Evolutionary conservation across 2,113 vertebrate genomes (phyloP), one percentile per base, ranked within the genome.

Genomic region (Himantopus leucocephalus): DNA sequence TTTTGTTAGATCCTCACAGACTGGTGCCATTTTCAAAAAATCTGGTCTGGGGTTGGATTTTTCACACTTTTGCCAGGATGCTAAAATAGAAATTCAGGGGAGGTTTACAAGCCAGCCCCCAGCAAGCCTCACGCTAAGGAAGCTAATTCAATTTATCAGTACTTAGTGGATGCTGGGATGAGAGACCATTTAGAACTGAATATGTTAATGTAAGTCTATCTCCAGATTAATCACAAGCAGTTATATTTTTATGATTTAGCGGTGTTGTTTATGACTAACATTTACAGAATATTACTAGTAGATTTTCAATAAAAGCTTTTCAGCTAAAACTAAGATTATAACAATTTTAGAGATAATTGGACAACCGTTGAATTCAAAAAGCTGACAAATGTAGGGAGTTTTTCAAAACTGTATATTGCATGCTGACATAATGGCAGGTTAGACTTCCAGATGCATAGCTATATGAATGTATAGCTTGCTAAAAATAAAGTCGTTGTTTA

Each of bases 261-360:
- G 35, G n/a, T 48, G 35, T 56, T 93, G 94, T 96, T 96, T 95
- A 94, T 92, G 93, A 90, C 73, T 76, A 91, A 87, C 94, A 66
- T 81, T 97, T 96, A 91, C 18, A 39, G 90, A 79, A 91, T 88
- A 94, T 92, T 93, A 73, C 85, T 24, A 48, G 83, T 68, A 68
- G 68, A 86, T 93, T 91, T 94, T 85, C 88, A 81, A 73, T 91
- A 76, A 95, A 91, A 92, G 74, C 78, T 84, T 91, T 92, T 87
- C 76, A 66, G 87, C 88, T 96, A 62, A 95, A 97, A 73, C 80
- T 79, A 55, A 97, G 80, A 95, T 94, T 92, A 91, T 80, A 72
- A 94, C 88, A 56, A 94, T 92, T 97, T 97, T 63, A 64, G 68
- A 60, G 62, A 68, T 94, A 97, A 97, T 94, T 96, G 91, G 84